Evolutionary conservation across 2,888 invertebrate genomes (phyloP).

Genomic region (Sinohyriopsis cumingii): DNA sequence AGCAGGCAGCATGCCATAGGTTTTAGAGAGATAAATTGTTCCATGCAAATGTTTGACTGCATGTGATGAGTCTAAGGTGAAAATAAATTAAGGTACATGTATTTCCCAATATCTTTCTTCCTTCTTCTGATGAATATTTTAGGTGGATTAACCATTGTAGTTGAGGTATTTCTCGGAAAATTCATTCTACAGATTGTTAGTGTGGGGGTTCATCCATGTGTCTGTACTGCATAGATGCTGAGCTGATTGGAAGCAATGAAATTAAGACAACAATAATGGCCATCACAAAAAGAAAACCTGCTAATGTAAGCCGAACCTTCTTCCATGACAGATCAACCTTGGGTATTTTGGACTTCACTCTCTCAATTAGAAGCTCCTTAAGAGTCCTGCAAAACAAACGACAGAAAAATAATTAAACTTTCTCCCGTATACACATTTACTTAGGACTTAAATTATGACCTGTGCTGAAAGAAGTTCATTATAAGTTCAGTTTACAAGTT

Average conservation of each 20-base stretch:
- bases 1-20: too few species aligned
- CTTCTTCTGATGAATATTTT: too few species aligned
- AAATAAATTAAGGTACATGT: too few species aligned
- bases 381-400: constrained; percentile 37
- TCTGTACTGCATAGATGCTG: constrained; percentile 32
- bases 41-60: too few species aligned
- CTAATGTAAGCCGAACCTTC: constrained; percentile 51
- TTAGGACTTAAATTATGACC: too few species aligned
- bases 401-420: not conserved
- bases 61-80: too few species aligned
- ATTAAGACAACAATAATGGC: constrained; percentile 50
- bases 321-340: constrained; percentile 47
- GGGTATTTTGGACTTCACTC: constrained; percentile 43
- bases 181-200: constrained; percentile 9
- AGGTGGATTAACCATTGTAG: too few species aligned
- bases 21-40: too few species aligned
- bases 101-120: too few species aligned
- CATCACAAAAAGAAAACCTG: constrained; percentile 53
- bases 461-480: too few species aligned
- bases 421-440: not conserved
- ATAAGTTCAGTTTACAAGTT: too few species aligned
- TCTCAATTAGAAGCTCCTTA: constrained; percentile 40
- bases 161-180: not conserved
- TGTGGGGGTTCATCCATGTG: constrained; percentile 25
- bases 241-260: constrained; percentile 46